These are phyloP conservation scores for Struthidea cinerea DNA, from an alignment of 2,113 vertebrate species.

Conservation along the genomic window DNA sequence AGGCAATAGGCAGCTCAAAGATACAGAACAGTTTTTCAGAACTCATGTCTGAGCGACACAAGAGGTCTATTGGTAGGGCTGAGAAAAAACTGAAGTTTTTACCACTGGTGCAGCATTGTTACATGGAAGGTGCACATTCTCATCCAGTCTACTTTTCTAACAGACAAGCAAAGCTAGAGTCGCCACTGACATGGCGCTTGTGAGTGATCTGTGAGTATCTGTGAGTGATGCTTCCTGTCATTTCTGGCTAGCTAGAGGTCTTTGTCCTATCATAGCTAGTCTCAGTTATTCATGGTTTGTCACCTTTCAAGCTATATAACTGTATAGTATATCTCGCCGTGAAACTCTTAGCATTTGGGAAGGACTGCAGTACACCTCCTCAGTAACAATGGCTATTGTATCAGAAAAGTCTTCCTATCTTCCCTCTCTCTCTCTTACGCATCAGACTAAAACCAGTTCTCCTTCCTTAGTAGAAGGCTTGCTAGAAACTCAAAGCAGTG, in stretches of 20 bases:
- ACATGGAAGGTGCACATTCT: neutral
- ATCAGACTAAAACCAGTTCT: neutral
- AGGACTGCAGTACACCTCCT: neutral
- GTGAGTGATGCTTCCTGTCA: neutral
- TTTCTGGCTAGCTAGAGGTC: neutral
- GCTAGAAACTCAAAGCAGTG: neutral
- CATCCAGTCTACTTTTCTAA: neutral
- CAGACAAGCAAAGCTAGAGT: neutral
- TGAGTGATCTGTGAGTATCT: neutral
- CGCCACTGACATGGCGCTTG: neutral
- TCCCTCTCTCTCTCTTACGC: neutral
- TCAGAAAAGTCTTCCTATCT: neutral
- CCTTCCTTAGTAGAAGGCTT: neutral
- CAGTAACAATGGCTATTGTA: neutral
- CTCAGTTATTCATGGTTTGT: neutral
- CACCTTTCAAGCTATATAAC: neutral
- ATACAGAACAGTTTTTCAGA: neutral
- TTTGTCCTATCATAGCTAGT: neutral
- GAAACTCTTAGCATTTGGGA: neutral
- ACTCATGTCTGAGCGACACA: neutral
- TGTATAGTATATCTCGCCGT: neutral
- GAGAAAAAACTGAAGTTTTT: neutral
- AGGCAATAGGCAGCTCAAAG: neutral
- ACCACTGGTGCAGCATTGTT: neutral
- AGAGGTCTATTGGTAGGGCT: neutral